Conservation (phyloP, 2,797 vertebrate genomes). For the Enteromius radiatus region DNA sequence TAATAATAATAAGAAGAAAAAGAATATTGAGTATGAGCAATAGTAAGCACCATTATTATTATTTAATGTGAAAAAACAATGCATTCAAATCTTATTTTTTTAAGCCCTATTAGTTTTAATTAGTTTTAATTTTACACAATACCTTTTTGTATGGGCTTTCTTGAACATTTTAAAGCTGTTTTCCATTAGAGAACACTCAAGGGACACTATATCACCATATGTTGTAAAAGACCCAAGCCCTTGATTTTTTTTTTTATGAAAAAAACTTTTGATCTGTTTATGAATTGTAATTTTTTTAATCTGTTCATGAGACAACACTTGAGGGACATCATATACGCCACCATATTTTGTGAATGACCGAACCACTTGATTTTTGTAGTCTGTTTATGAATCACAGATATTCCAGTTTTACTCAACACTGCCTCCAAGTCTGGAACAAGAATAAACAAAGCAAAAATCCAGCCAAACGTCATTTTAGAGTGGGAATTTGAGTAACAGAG, state of each 20-base stretch:
- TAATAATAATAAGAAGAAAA: not conserved
- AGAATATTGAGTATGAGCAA: not conserved
- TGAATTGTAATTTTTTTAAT: too few species aligned
- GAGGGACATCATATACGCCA: not conserved
- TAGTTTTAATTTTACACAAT: not conserved
- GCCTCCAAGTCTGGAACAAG: slow-evolving; percentile 27
- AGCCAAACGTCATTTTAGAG: slow-evolving; percentile 14
- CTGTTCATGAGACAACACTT: not conserved
- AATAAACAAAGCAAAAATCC: slow-evolving; percentile 29
- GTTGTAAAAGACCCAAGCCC: not conserved
- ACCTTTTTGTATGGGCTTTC: not conserved
- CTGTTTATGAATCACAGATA: not conserved
- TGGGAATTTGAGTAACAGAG: slow-evolving; percentile 5
- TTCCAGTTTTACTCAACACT: not conserved
- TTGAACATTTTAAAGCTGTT: not conserved
- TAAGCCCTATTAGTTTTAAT: not conserved
- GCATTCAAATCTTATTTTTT: not conserved
- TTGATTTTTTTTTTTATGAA: too few species aligned
- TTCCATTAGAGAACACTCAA: not conserved
- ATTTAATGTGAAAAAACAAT: not conserved
- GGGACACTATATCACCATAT: not conserved
- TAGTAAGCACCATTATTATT: not conserved
- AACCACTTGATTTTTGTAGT: not conserved
- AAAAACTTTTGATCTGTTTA: not conserved
- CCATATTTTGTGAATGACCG: not conserved